Conservation (phyloP, 2,888 invertebrate species). For the Drosophila histrio region DNA sequence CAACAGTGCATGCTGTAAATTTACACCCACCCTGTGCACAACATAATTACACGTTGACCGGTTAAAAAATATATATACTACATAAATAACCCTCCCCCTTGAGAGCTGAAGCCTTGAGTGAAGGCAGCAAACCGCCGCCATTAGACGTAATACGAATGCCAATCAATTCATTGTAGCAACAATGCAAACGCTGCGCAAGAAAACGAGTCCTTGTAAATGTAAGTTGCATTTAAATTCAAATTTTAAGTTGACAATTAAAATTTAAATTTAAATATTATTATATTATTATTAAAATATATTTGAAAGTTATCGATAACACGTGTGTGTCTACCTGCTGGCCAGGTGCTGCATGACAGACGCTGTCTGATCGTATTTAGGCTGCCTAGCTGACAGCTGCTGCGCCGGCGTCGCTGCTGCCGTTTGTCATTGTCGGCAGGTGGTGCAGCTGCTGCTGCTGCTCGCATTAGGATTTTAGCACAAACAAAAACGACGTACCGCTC, state of each 20-base stretch:
- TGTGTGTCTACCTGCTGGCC: neutral
- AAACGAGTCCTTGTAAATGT: constrained; percentile 97
- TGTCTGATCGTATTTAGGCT: constrained; percentile 43
- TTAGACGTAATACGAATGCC: constrained; percentile 76
- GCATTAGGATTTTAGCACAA: constrained; percentile 50
- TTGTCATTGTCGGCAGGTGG: constrained; percentile 61
- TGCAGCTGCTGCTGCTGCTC: constrained; percentile 53
- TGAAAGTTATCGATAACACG: constrained; percentile 42
- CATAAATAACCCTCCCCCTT: constrained; percentile 2
- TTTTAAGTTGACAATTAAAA: neutral
- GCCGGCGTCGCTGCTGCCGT: constrained; percentile 62
- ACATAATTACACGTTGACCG: constrained; percentile 36
- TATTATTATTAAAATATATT: neutral
- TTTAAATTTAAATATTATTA: neutral
- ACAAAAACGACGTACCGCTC: constrained; percentile 30
- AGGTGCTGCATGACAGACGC: constrained; percentile 34
- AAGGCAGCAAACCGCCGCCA: constrained; percentile 56
- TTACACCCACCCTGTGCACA: constrained; percentile 25
- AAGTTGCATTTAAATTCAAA: constrained; percentile 86
- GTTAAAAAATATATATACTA: constrained; percentile 21
- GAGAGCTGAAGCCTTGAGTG: constrained; percentile 2
- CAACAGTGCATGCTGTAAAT: constrained; percentile 29
- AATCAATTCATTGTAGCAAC: constrained; percentile 79
- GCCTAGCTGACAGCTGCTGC: constrained; percentile 63
- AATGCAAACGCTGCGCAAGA: constrained; percentile 97